Evolutionary conservation across 1,140 invertebrate species (phyloP), one percentile per base, ranked within the genome.

Genomic region (Tribolium castaneum): DNA sequence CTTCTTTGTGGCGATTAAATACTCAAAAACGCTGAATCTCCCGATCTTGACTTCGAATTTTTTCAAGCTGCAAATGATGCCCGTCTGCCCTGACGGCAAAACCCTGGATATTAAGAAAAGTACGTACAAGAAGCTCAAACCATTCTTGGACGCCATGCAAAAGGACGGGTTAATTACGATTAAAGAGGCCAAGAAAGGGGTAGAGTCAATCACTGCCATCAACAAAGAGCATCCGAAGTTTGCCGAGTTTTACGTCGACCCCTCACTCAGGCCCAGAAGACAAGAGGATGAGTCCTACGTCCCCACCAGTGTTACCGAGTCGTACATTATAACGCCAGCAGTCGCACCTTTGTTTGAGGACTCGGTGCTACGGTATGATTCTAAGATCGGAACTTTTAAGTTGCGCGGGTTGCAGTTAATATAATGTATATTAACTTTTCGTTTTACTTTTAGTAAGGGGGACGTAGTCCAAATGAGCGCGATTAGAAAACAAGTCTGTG

Each of bases 31-130:
- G 82, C 82, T 87, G 84, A 92, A 82, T 19, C 84, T 95, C 45
- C 95, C 95, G 1, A 86, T 95, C 16, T 86, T 95, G 9, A 92
- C 92, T 1, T 94, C 93, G 80, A 94, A 91, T 80, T 95, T 94
- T 87, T 96, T 91, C 86, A 94, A 94, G 77, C 90, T 93, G 80
- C 91, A 96, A 87, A 91, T 97, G 84, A 88, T 96, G 66, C 89
- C 92, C 13, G 91, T 91, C 51, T 95, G 93, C 85, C 93, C 94
- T 0, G 80, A 90, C 3, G 87, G 88, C 13, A 88, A 90, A 73
- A 89, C 86, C 9, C 86, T 98, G 45, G 96, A 98, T 86, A 90
- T 98, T 1, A 98, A 98, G 85, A 97, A 97, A 85, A 95, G 96
- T 9, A 92, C 90, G 13, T 96, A 92, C 84, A 98, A 98, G 88